Percentiles rank a stretch among this genome's conserved stretches.
Conservation (phyloP, 2,797 vertebrate genomes). For the Sebastes cheni region DNA sequence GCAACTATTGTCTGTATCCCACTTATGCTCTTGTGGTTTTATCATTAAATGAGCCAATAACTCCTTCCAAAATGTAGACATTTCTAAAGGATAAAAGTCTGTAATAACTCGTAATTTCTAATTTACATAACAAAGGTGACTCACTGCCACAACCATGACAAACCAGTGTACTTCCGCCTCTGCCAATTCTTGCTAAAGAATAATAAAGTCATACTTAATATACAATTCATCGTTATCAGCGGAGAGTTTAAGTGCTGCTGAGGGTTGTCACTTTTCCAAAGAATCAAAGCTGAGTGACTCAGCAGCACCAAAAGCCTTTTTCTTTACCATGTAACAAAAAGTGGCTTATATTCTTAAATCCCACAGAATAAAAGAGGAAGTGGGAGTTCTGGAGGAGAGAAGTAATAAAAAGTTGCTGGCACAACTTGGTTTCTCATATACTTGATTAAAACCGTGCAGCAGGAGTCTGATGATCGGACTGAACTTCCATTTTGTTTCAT, state of each 20-base stretch:
- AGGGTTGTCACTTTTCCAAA: constrained; percentile 4
- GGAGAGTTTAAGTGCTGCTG: constrained; percentile 10
- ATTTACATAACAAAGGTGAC: background rate
- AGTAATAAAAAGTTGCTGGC: background rate
- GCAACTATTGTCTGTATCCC: background rate
- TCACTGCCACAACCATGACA: background rate
- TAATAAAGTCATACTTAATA: background rate
- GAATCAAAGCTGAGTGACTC: constrained; percentile 32
- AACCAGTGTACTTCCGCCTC: no score
- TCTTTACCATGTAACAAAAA: constrained; percentile 6
- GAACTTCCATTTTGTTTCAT: background rate
- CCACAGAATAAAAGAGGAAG: constrained; percentile 23
- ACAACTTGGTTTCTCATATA: background rate
- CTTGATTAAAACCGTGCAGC: background rate
- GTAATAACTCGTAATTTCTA: background rate
- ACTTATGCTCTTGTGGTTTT: background rate
- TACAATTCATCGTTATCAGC: constrained; percentile 8
- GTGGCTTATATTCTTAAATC: constrained; percentile 12
- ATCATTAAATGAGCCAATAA: background rate
- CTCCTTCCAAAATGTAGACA: background rate
- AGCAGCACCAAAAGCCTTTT: constrained; percentile 26
- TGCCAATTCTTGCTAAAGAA: background rate
- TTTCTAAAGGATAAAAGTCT: background rate
- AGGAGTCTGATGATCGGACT: background rate
- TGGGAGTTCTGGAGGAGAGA: constrained; percentile 15